These are phyloP conservation scores for Drosophila santomea DNA, from an alignment of 1,140 invertebrate species.

Conservation along the genomic window DNA sequence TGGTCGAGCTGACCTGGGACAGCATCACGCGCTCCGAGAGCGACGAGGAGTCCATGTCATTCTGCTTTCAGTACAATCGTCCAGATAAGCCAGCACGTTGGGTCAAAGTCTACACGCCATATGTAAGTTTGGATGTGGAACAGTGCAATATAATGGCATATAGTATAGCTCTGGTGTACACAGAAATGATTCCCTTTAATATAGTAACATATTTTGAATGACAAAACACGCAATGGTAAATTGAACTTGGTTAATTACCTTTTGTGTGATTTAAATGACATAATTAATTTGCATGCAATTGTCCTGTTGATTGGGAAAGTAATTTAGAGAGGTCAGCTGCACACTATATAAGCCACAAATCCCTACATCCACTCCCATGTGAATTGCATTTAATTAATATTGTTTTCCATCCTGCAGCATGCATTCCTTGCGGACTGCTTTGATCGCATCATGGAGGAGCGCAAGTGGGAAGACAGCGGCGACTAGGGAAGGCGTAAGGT, in stretches of 20 bases:
- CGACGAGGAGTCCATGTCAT: slow-evolving; percentile 95
- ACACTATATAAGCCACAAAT: background rate
- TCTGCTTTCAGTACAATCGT: slow-evolving; percentile 94
- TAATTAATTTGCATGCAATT: background rate
- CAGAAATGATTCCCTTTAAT: background rate
- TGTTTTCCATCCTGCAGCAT: slow-evolving; percentile 87
- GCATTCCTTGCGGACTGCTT: slow-evolving; percentile 97
- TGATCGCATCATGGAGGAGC: slow-evolving; percentile 96
- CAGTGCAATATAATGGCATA: background rate
- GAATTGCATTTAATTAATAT: slow-evolving; percentile 12
- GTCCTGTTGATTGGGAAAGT: background rate
- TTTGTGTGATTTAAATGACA: background rate
- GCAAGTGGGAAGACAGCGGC: slow-evolving; percentile 91
- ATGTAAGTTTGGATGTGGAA: slow-evolving; percentile 89
- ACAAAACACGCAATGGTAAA: no score
- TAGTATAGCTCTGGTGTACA: background rate
- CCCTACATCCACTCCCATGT: background rate
- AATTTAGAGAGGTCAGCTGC: background rate
- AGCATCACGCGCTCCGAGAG: slow-evolving; percentile 93
- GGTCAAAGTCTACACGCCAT: slow-evolving; percentile 96
- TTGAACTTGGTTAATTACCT: background rate
- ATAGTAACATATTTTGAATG: no score
- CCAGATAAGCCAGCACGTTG: slow-evolving; percentile 92
- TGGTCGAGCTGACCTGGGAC: slow-evolving; percentile 94
- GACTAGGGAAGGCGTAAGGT: slow-evolving; percentile 86